These are phyloP conservation scores for Sebastes aleutianus DNA, from an alignment of 2,797 vertebrate species.

Conservation along the genomic window DNA sequence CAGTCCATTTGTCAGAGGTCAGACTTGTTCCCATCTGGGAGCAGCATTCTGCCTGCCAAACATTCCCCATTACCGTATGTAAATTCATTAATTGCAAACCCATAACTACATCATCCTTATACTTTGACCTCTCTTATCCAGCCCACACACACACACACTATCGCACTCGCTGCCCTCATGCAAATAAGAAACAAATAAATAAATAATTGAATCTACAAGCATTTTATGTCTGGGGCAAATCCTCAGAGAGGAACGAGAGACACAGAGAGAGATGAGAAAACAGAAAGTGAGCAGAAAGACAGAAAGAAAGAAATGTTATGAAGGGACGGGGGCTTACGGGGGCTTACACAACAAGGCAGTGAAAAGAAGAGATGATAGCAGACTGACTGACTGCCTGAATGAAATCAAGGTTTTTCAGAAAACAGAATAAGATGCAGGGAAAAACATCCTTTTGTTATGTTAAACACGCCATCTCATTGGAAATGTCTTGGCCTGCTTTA, in stretches of 20 bases:
- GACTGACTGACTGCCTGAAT: slow-evolving; percentile 63
- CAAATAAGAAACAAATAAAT: slow-evolving; percentile 61
- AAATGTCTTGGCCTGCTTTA: slow-evolving; percentile 70
- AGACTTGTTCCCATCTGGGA: slow-evolving; percentile 60
- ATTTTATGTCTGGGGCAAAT: slow-evolving; percentile 52
- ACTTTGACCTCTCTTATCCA: slow-evolving; percentile 62
- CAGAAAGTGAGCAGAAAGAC: slow-evolving; percentile 1
- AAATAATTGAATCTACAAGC: slow-evolving; percentile 43
- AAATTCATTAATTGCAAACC: slow-evolving; percentile 79
- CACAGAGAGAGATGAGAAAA: slow-evolving; percentile 19
- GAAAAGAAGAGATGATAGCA: slow-evolving; percentile 59
- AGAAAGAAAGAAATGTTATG: slow-evolving; percentile 24
- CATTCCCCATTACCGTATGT: slow-evolving; percentile 77
- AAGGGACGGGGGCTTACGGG: slow-evolving; percentile 39
- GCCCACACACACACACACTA: background rate
- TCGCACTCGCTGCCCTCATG: slow-evolving; percentile 29
- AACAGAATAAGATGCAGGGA: slow-evolving; percentile 64
- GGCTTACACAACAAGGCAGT: slow-evolving; percentile 62
- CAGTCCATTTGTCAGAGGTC: slow-evolving; percentile 76
- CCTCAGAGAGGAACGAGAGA: slow-evolving; percentile 41
- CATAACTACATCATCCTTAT: slow-evolving; percentile 63
- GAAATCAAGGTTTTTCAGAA: slow-evolving; percentile 69
- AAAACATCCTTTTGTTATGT: slow-evolving; percentile 80
- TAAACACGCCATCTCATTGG: slow-evolving; percentile 67
- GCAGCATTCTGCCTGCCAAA: slow-evolving; percentile 64